These are phyloP conservation scores for Brachyptera risi DNA, from an alignment of 2,888 invertebrate species.

Conservation along the genomic window DNA sequence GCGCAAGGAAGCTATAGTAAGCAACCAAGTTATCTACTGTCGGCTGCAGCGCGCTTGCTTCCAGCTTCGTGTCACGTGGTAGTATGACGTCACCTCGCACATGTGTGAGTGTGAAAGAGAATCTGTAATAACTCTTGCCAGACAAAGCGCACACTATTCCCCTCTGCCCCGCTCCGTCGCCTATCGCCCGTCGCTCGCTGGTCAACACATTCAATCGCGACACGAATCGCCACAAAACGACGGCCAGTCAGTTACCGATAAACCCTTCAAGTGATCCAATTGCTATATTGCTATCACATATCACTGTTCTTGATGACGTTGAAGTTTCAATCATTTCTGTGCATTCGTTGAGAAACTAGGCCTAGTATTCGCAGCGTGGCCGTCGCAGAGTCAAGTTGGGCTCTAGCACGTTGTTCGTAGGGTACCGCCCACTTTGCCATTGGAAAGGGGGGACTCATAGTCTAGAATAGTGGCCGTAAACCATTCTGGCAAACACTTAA, in stretches of 20 bases:
- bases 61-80: constrained; percentile 8
- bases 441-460: constrained; percentile 15
- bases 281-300: no score
- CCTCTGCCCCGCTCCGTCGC: background rate
- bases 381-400: background rate
- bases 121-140: constrained; percentile 1
- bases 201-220: no score
- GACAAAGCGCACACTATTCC: background rate
- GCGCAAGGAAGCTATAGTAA: background rate
- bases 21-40: no score
- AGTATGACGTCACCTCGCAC: constrained; percentile 4
- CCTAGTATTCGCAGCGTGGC: background rate
- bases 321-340: no score
- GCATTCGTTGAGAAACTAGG: no score
- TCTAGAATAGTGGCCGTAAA: constrained; percentile 30
- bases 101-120: constrained; percentile 11
- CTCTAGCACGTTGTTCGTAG: constrained; percentile 1
- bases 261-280: no score
- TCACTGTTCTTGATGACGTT: no score
- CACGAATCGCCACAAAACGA: no score
- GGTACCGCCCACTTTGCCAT: constrained; percentile 14
- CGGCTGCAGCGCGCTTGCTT: background rate
- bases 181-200: background rate
- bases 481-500: constrained; percentile 33
- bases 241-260: no score